Evolutionary conservation across 2,888 invertebrate species (phyloP), one percentile per base, ranked within the genome.

Genomic region (Cryptocephalus moraei): DNA sequence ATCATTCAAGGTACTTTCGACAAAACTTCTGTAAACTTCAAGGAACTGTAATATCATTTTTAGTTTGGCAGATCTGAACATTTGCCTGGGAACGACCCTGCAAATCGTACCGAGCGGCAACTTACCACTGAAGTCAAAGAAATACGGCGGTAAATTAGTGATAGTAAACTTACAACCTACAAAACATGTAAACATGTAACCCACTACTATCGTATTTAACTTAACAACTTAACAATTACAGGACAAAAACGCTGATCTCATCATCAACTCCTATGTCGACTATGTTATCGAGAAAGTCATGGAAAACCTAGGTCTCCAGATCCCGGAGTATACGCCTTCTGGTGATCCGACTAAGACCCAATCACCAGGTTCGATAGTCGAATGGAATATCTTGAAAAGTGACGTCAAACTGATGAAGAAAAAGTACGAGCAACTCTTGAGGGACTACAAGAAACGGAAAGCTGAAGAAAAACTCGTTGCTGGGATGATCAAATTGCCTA

Each of bases 91-190:
- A 33, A 95, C 96, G n/a, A 95, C 96, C 6, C 74, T 99, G 44
- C 97, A 99, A 79, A 99, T 99, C 58, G 79, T 93, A 55, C 99
- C 99, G 38, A 94, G 95, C 72, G 97, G 95, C 10, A 91, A 90
- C 70, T 74, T 97, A 56, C 97, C 97, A 4, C 69, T 94, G 33
- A 82, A 82, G 63, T 86, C 85, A 51, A 84, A 87, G 58, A 89
- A 88, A 66, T 85, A 85, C 66, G 85, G 84, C 22, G 95, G 95
- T 4, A 86, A 86, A 67, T 72, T 99, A 45, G 91, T 90, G 12
- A 91, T 97, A 59, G 88, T 96, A 54, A 99, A 99, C 73, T 74
- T 99, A 45, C 99, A 99, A 68, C 86, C 90, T n/a, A 99, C 97
- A 3, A 95, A 96, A 76, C 91, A 94, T 74, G 93, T 91, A 75